Evolutionary conservation across 2,113 vertebrate genomes (phyloP).

Genomic region (Willisornis vidua): DNA sequence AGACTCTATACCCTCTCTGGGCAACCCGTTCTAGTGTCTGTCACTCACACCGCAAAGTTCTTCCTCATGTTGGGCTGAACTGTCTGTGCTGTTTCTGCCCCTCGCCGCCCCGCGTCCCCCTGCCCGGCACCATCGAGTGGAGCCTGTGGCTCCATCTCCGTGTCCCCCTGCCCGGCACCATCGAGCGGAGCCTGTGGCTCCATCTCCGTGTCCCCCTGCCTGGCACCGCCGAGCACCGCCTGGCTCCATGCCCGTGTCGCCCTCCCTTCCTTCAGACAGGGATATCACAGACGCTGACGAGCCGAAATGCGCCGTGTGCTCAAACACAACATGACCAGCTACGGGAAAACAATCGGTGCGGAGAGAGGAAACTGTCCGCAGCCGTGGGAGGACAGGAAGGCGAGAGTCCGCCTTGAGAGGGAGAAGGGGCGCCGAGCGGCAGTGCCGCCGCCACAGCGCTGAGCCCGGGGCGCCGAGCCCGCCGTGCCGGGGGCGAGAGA

Average conservation of each 20-base stretch:
- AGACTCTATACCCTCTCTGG: not conserved
- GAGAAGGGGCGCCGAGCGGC: no score
- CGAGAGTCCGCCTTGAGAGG: not conserved
- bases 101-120: rapidly evolving
- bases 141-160: not conserved
- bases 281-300: rapidly evolving
- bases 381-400: not conserved
- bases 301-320: rapidly evolving
- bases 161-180: no score
- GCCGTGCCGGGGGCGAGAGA: not conserved
- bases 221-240: not conserved
- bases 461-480: not conserved
- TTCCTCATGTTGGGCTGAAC: not conserved
- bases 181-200: not conserved
- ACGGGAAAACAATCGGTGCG: not conserved
- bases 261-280: no score
- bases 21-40: rapidly evolving
- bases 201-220: no score
- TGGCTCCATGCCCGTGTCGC: not conserved
- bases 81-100: no score
- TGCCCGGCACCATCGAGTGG: not conserved
- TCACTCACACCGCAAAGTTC: not conserved
- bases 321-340: rapidly evolving
- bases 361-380: rapidly evolving
- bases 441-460: no score